phyloP scores from a whole-genome alignment of 1,140 invertebrate genomes.

The Sitodiplosis mosellana region DNA sequence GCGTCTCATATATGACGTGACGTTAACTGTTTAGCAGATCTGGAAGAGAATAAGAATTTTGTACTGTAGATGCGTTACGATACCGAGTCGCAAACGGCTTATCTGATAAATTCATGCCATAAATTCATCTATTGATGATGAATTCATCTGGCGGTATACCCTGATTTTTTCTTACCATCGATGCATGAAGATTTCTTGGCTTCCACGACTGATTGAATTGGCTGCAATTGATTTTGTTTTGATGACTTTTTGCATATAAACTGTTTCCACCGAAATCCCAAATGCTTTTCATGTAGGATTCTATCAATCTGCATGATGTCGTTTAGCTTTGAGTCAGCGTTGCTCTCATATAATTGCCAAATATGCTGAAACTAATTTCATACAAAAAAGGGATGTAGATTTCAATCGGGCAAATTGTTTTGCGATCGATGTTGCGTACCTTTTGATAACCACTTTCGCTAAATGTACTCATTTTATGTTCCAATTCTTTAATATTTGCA shows the following conservation, averaged over 20 bases:
- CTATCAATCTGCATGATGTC: conserved; percentile 41
- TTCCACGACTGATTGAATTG: background rate
- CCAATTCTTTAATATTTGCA: conserved; percentile 40
- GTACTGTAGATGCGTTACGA: no score
- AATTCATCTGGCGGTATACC: no score
- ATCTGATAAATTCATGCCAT: no score
- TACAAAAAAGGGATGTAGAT: conserved; percentile 1
- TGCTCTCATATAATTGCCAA: conserved; percentile 50
- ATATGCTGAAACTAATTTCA: conserved; percentile 20
- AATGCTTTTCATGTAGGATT: conserved; percentile 45
- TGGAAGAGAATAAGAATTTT: no score
- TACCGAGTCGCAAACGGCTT: no score
- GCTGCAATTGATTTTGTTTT: no score
- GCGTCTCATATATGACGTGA: no score
- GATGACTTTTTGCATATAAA: background rate
- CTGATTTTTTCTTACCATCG: background rate
- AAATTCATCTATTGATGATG: no score
- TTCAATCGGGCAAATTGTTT: background rate
- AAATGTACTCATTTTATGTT: conserved; percentile 45
- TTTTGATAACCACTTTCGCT: conserved; percentile 36
- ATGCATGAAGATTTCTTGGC: background rate
- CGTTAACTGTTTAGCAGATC: no score
- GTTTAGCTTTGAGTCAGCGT: conserved; percentile 32
- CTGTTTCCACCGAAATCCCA: conserved; percentile 37
- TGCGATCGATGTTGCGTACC: conserved; percentile 10